phyloP scores from a whole-genome alignment of 2,888 invertebrate species.

The Liodrosophila aerea region DNA sequence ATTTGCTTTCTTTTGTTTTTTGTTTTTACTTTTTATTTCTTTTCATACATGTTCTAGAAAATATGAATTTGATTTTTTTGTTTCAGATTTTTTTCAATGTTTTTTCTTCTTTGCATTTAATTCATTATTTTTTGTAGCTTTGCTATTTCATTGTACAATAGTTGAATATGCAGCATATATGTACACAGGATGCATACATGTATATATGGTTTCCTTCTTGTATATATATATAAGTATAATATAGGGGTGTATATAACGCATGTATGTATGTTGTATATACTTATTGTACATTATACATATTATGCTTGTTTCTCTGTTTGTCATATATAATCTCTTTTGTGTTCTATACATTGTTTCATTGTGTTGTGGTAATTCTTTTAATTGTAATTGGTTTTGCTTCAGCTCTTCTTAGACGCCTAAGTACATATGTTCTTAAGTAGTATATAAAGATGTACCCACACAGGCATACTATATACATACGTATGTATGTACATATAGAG shows the following conservation, averaged over 20 bases:
- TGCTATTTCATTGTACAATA: constrained; percentile 68
- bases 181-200: constrained; percentile 1
- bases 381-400: constrained; percentile 23
- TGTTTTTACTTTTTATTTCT: constrained; percentile 28
- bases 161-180: constrained; percentile 40
- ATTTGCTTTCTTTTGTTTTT: constrained; percentile 11
- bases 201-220: constrained; percentile 36
- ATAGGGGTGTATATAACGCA: constrained; percentile 26
- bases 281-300: constrained; percentile 44
- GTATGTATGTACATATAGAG: constrained; percentile 22
- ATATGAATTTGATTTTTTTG: constrained; percentile 43
- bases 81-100: constrained; percentile 19
- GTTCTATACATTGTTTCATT: constrained; percentile 66
- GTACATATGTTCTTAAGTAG: constrained; percentile 38
- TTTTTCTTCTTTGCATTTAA: constrained; percentile 13
- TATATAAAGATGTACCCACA: constrained; percentile 26
- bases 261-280: constrained; percentile 12
- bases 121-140: constrained; percentile 37
- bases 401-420: constrained; percentile 57
- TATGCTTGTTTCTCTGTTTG: constrained; percentile 3
- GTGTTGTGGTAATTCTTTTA: constrained; percentile 33
- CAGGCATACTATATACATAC: constrained; percentile 15
- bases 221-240: constrained; percentile 41
- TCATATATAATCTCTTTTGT: constrained; percentile 40
- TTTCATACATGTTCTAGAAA: constrained; percentile 64